A percentile compares a stretch with the other conserved stretches of the same genome.
Evolutionary conservation across 2,113 vertebrate genomes (phyloP).

Genomic region (Micromys minutus): DNA sequence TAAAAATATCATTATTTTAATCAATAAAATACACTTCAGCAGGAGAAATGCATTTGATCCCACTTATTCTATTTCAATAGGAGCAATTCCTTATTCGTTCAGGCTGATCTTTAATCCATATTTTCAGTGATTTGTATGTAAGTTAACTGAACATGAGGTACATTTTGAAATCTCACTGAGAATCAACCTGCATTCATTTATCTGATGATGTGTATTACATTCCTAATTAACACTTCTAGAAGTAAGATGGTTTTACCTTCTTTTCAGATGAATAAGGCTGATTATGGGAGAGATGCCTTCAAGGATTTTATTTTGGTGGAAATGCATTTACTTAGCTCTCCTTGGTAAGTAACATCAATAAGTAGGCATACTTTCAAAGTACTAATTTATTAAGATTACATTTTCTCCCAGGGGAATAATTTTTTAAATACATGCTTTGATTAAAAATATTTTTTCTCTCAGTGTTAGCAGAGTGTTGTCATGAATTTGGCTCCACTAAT

Average conservation of each 20-base stretch:
- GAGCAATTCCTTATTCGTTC: background rate
- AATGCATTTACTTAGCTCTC: background rate
- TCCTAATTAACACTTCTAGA: slow-evolving; percentile 44
- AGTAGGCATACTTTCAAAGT: background rate
- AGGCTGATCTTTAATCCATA: background rate
- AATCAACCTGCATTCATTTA: slow-evolving; percentile 6
- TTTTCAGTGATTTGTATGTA: background rate
- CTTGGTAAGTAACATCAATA: background rate
- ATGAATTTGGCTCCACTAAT: background rate
- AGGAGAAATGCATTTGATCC: slow-evolving; percentile 20
- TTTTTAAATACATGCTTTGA: background rate
- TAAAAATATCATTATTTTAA: background rate
- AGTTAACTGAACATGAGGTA: slow-evolving; percentile 40
- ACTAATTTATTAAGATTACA: background rate
- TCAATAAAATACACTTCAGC: background rate
- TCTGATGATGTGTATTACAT: background rate
- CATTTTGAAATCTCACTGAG: slow-evolving; percentile 48
- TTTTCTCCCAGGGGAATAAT: background rate
- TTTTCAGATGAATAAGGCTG: slow-evolving; percentile 8
- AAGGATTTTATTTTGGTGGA: background rate
- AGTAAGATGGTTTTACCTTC: slow-evolving; percentile 10
- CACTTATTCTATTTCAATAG: slow-evolving; percentile 50
- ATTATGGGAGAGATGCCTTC: background rate
- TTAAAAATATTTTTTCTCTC: background rate
- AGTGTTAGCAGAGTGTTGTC: background rate